Conservation (phyloP, 2,113 vertebrate species). For the Oncorhynchus gorbuscha region DNA sequence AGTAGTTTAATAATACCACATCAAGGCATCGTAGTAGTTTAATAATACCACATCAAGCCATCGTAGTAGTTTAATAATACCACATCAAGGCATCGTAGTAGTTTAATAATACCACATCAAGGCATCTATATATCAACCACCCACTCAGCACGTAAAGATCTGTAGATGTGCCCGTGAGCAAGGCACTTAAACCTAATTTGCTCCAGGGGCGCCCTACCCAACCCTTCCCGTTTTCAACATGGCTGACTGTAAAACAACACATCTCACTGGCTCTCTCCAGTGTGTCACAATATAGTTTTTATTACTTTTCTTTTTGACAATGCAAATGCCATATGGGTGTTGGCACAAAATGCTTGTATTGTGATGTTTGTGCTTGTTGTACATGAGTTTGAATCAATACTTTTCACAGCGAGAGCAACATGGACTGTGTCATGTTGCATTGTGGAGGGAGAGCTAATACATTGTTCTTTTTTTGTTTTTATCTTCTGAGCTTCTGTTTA, state of each 20-base stretch:
- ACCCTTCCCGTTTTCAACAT: too few species aligned
- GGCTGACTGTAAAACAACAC: too few species aligned
- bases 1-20: too few species aligned
- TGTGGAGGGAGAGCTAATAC: not conserved
- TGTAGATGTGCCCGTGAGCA: too few species aligned
- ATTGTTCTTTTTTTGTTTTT: not conserved
- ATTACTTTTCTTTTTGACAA: not conserved
- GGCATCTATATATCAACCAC: not conserved
- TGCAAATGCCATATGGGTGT: not conserved
- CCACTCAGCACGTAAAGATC: not conserved
- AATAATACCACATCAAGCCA: conserved; percentile 37
- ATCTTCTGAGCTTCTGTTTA: conserved; percentile 8
- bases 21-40: conserved; percentile 42
- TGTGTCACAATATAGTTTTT: too few species aligned
- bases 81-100: too few species aligned
- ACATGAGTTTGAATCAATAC: not conserved
- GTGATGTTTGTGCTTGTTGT: not conserved
- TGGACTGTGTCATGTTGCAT: not conserved
- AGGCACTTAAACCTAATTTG: too few species aligned
- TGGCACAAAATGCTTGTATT: not conserved
- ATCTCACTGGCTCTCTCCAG: too few species aligned
- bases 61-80: conserved; percentile 4
- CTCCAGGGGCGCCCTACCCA: too few species aligned
- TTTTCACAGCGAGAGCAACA: too few species aligned
- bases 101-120: too few species aligned